These are phyloP conservation scores for Abrostola triplasia DNA, from an alignment of 2,888 invertebrate species.

Conservation along the genomic window DNA sequence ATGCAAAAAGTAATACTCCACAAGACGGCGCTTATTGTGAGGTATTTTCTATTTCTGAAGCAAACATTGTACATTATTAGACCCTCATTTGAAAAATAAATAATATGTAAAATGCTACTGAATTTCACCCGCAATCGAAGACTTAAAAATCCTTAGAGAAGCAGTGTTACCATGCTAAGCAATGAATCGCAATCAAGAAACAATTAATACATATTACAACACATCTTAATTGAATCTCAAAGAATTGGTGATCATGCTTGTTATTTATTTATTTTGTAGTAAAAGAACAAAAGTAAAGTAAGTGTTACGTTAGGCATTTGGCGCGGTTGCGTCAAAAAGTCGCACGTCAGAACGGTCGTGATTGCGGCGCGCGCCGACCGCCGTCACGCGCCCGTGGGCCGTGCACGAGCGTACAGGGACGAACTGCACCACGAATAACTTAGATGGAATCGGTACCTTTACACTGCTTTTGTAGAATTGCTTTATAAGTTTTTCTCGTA, in stretches of 20 bases:
- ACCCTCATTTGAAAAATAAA: background rate
- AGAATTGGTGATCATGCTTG: slow-evolving; percentile 2
- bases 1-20: too few relatives aligned
- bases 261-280: slow-evolving; percentile 36
- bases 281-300: slow-evolving; percentile 55
- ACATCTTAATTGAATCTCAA: slow-evolving; percentile 24
- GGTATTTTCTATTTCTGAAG: too few relatives aligned
- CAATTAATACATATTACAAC: slow-evolving; percentile 7
- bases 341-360: slow-evolving; percentile 81
- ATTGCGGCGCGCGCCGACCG: slow-evolving; percentile 82
- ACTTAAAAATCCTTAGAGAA: background rate
- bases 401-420: slow-evolving; percentile 79
- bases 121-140: background rate
- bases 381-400: slow-evolving; percentile 83
- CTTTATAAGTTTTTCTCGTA: too few relatives aligned
- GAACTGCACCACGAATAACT: slow-evolving; percentile 57
- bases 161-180: background rate
- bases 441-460: slow-evolving; percentile 8
- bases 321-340: slow-evolving; percentile 78
- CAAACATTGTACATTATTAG: too few relatives aligned
- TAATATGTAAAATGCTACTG: background rate
- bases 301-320: slow-evolving; percentile 57
- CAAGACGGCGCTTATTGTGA: too few relatives aligned
- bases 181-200: background rate
- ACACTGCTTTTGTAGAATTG: background rate